Evolutionary conservation across 2,113 vertebrate species (phyloP), one percentile per base, ranked within the genome.

Genomic region (Dromas ardeola): DNA sequence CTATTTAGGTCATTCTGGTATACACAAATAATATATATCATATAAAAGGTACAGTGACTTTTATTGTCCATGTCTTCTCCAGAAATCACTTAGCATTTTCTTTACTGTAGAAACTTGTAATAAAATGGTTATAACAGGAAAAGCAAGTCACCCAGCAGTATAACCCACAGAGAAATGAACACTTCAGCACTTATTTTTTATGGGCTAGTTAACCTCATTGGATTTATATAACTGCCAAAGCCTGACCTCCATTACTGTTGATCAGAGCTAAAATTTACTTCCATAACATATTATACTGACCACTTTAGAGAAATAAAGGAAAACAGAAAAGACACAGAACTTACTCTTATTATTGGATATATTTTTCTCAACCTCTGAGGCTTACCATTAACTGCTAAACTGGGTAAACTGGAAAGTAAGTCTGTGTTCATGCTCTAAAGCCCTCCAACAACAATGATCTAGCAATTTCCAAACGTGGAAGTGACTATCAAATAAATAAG

Each of bases 171-270:
- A 96, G 90, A 98, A 98, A 97, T 86, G 94, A 95, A 78, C 49
- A 93, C 65, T 94, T 97, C 87, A 97, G 81, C 86, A 95, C 91
- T 97, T 94, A 92, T 83, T 96, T 97, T 98, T 97, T 96, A 97
- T 95, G 63, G 55, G 69, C 59, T 95, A 94, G 77, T 97, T 98
- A 97, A 96, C 94, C 87, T 97, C 94, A 81, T 61, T 94, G 92
- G 65, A 96, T 97, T 97, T 95, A 94, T 92, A 92, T 45, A 94
- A 90, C 91, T 97, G 72, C 80, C 81, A 93, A 92, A 79, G 17
- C 40, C 62, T 96, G 91, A 96, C 92, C 81, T 96, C 74, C 67
- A 72, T 97, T 95, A 95, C n/a, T 86, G 82, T 59, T 94, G 73
- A 96, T 86, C 70, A 73, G 29, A 87, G 58, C 34, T 17, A 74